Evolutionary conservation across 2,888 invertebrate genomes (phyloP).

Genomic region (Yponomeuta plumbellus): DNA sequence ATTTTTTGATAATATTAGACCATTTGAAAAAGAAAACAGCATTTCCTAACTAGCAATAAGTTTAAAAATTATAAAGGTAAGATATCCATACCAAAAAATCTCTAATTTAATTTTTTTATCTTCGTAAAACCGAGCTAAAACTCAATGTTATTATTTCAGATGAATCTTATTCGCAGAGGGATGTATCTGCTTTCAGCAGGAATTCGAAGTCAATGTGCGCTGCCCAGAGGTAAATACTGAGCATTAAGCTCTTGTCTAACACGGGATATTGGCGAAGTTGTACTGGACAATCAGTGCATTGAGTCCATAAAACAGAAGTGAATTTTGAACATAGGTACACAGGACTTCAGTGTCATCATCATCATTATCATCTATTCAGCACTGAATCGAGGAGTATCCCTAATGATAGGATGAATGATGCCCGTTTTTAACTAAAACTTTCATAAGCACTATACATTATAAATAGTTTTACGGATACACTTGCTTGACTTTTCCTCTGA

Average conservation of each 20-base stretch:
- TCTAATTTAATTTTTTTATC: no score
- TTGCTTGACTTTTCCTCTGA: no score
- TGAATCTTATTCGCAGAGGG: slow-evolving; percentile 62
- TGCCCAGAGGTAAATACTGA: slow-evolving; percentile 40
- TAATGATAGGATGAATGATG: not conserved
- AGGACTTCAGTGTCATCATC: no score
- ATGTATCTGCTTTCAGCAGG: slow-evolving; percentile 52
- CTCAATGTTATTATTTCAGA: slow-evolving; percentile 42
- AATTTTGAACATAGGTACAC: no score
- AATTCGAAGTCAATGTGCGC: slow-evolving; percentile 47
- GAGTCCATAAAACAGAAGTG: no score
- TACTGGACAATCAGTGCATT: no score
- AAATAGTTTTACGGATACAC: no score
- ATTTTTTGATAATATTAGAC: not conserved
- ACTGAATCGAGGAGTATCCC: no score
- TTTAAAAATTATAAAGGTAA: not conserved
- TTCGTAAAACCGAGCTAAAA: slow-evolving; percentile 12
- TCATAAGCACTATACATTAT: no score
- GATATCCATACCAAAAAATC: no score
- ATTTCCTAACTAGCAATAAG: not conserved
- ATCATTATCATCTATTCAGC: no score
- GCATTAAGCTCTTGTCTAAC: not conserved
- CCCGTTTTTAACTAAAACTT: not conserved
- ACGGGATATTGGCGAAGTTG: no score
- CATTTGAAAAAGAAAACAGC: not conserved